Base-by-base conservation (phyloP, 2,797 vertebrate species). In the Acipenser oxyrinchus region DNA sequence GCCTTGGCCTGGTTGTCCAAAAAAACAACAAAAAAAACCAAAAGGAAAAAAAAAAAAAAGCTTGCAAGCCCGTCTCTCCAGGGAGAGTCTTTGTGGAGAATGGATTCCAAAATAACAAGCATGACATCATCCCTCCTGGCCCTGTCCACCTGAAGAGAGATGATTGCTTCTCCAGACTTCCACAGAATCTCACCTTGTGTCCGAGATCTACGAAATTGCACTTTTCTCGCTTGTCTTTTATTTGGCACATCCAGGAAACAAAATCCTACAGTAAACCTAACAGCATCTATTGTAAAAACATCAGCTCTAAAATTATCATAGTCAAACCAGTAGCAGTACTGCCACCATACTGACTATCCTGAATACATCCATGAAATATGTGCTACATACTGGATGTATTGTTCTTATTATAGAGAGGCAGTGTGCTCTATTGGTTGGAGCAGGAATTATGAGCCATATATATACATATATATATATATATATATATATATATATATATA, bases 121-220 rank as follows among this genome's bases (percentile, higher is more conserved):
- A 64, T 60, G 64, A 72, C 61, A 66, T 72, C 68, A 72, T 63
- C 13, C 51, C 37, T 52, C 50, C 50, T 58, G 15, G 61, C 61
- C 18, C 48, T 66, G 57, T 72, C 68, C 64, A 69, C 71, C 71
- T 72, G 71, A 64, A 72, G 53, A 59, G 60, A 59, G 60, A 23
- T 72, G 51, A 72, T 72, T 63, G 65, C 62, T 66, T 69, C 67
- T 66, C 58, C 64, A 72, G 63, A 48, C 68, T 49, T 11, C 13
- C n/a, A 49, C 49, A 18, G 48, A 67, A 65, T 68, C 60, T 8
- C 67, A 52, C 48, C 63, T 64, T 51, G 48, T 50, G 62, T 52
- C 52, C 10, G 48, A 11, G 48, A 52, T 49, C 67, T 64, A n/a
- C 6, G 55, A 64, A 48, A 15, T 23, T 51, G 65, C 37, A 55